Conservation (phyloP, 2,888 invertebrate species). For the Bellardia pandia region DNA sequence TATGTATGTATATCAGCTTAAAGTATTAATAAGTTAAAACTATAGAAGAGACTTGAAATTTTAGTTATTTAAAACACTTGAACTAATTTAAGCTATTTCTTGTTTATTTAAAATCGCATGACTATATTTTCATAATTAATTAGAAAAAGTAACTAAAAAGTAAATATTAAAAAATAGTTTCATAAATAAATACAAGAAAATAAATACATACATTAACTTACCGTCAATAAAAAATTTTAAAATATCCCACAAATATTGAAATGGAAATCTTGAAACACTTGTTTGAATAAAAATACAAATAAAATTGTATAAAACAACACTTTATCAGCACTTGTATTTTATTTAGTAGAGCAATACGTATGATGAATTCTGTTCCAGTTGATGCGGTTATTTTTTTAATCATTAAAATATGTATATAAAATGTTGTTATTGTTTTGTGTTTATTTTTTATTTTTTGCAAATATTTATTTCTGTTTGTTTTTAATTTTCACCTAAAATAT, state of each 20-base stretch:
- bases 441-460: background rate
- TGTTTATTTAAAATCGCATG: background rate
- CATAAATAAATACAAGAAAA: too few species aligned
- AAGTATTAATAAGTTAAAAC: too few species aligned
- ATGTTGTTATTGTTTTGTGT: background rate
- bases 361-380: background rate
- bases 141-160: too few species aligned
- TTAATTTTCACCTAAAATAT: too few species aligned
- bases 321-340: constrained; percentile 25
- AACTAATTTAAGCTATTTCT: background rate
- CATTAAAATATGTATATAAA: too few species aligned
- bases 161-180: background rate
- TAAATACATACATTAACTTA: constrained; percentile 18
- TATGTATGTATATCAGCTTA: too few species aligned
- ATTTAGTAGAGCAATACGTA: background rate
- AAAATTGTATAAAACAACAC: constrained; percentile 2
- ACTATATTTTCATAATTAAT: background rate
- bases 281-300: background rate
- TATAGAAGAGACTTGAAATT: background rate
- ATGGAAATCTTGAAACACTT: constrained; percentile 8
- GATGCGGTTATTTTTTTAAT: background rate
- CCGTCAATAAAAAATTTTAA: constrained; percentile 3
- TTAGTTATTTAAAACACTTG: background rate
- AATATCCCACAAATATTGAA: background rate
- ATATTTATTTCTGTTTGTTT: too few species aligned